Conservation (phyloP, 2,888 invertebrate species). For the Mactromeris polynyma region DNA sequence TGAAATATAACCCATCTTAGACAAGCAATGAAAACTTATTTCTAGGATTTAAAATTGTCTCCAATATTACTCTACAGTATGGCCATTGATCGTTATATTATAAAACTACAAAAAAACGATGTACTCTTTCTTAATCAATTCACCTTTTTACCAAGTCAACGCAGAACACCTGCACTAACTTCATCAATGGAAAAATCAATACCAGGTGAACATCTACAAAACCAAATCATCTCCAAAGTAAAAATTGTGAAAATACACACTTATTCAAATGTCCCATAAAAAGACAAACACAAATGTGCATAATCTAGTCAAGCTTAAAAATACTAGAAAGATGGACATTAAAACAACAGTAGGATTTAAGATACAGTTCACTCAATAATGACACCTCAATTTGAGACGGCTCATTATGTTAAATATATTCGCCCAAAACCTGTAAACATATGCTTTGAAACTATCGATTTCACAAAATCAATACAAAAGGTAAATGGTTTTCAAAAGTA, state of each 20-base stretch:
- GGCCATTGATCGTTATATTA: no score
- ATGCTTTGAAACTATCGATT: slow-evolving; percentile 64
- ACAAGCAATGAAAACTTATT: no score
- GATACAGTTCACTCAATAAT: not conserved
- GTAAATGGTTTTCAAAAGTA: slow-evolving; percentile 38
- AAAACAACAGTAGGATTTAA: not conserved
- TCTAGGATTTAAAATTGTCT: no score
- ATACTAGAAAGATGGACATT: not conserved
- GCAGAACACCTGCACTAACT: not conserved
- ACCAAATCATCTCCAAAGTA: not conserved
- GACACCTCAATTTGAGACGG: not conserved
- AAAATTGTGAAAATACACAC: not conserved
- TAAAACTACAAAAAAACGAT: no score
- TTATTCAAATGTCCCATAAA: not conserved
- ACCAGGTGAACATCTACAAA: not conserved
- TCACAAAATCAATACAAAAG: slow-evolving; percentile 61
- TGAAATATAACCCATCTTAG: no score
- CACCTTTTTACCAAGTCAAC: not conserved
- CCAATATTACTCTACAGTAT: no score
- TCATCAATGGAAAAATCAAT: slow-evolving; percentile 13
- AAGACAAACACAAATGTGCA: no score
- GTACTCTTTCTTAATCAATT: not conserved
- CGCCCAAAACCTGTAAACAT: slow-evolving; percentile 43
- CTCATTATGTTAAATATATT: slow-evolving; percentile 38
- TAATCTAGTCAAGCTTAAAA: not conserved